Conservation (phyloP, 2,113 vertebrate species). For the Gambusia holbrooki region DNA sequence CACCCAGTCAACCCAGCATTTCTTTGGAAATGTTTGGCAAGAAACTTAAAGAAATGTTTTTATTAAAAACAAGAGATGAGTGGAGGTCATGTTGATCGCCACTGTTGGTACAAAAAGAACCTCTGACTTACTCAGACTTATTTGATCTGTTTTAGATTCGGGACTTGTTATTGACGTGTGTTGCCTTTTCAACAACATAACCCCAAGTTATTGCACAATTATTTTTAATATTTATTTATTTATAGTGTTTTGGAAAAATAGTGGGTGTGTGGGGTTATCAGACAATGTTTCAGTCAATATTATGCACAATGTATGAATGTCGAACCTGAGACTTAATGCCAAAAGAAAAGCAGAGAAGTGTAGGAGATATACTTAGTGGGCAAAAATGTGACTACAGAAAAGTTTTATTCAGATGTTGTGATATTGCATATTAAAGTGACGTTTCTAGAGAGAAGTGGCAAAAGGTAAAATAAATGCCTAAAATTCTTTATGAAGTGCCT, state of each 20-base stretch:
- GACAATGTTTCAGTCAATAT: conserved; percentile 68
- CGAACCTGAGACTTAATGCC: conserved; percentile 79
- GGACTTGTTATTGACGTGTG: conserved; percentile 66
- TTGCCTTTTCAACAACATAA: conserved; percentile 80
- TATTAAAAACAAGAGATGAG: conserved; percentile 4
- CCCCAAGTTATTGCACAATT: conserved; percentile 81
- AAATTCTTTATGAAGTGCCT: conserved; percentile 89
- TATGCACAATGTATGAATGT: conserved; percentile 83
- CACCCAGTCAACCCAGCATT: conserved; percentile 10
- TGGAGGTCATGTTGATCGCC: conserved; percentile 31
- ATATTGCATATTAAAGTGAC: conserved; percentile 69
- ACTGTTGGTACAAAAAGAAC: conserved; percentile 49
- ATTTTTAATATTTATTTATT: conserved; percentile 27
- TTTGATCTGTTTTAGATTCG: conserved; percentile 44
- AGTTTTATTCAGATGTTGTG: conserved; percentile 62
- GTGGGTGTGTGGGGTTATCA: conserved; percentile 74
- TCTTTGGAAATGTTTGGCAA: conserved; percentile 28
- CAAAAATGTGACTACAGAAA: conserved; percentile 63
- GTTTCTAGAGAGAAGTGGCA: conserved; percentile 59
- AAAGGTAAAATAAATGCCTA: conserved; percentile 75
- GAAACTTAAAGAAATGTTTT: conserved; percentile 36
- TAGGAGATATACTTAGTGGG: conserved; percentile 58
- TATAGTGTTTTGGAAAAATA: conserved; percentile 69
- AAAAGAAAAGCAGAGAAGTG: conserved; percentile 69
- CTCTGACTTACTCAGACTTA: conserved; percentile 49